Percentiles rank a stretch among this genome's conserved stretches.
phyloP scores from a whole-genome alignment of 2,797 vertebrate species.

The Pogonophryne albipinna region DNA sequence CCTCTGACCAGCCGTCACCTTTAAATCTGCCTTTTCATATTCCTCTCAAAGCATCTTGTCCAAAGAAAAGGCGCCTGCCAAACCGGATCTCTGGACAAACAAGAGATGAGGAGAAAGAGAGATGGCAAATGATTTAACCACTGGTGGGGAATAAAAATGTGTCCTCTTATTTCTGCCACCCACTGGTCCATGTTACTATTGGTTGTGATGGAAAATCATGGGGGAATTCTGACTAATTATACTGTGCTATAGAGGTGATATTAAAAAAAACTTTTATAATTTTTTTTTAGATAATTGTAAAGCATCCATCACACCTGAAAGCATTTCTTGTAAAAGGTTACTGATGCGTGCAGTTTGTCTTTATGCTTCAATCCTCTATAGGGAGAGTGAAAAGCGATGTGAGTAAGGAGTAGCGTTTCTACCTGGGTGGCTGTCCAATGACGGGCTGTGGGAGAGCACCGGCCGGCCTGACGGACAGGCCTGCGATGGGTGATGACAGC shows the following conservation, averaged over 20 bases:
- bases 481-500: conserved; percentile 72
- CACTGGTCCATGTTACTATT: conserved; percentile 8
- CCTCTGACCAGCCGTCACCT: conserved; percentile 98
- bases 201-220: background rate
- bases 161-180: conserved; percentile 86
- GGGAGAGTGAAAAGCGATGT: conserved; percentile 38
- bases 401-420: conserved; percentile 35
- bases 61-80: conserved; percentile 96
- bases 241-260: background rate
- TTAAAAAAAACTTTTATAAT: conserved; percentile 4
- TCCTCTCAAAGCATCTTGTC: conserved; percentile 99
- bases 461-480: conserved; percentile 71
- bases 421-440: conserved; percentile 73
- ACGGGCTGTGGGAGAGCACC: conserved; percentile 48
- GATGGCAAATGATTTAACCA: conserved; percentile 92
- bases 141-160: conserved; percentile 83
- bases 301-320: conserved; percentile 39
- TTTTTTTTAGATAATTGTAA: conserved; percentile 3
- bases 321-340: conserved; percentile 32
- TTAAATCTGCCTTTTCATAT: conserved; percentile 99
- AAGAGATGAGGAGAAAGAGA: conserved; percentile 77
- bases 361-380: conserved; percentile 44
- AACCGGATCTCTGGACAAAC: conserved; percentile 98
- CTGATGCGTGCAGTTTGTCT: conserved; percentile 32
- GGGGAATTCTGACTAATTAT: background rate